A percentile compares a stretch with the other conserved stretches of the same genome.
Evolutionary conservation across 2,888 invertebrate species (phyloP).

Genomic region (Bruchidius siliquastri): DNA sequence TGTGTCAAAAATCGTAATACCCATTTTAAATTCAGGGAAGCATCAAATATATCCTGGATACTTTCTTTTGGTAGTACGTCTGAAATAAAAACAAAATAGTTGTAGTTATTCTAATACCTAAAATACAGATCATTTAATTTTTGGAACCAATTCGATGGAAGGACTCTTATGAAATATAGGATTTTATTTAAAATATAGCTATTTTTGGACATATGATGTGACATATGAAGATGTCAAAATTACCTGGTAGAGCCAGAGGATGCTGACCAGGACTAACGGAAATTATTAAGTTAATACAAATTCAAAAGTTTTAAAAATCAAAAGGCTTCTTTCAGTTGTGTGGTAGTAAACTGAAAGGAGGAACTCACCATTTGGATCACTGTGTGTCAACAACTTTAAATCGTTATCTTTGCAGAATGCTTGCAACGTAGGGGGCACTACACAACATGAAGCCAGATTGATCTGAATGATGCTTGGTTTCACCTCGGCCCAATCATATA

Average conservation of each 20-base stretch:
- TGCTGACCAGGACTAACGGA: too few relatives aligned
- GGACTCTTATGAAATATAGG: too few relatives aligned
- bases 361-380: constrained; percentile 76
- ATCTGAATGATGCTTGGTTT: constrained; percentile 90
- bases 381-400: constrained; percentile 91
- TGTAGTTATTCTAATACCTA: constrained; percentile 3
- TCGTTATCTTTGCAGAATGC: constrained; percentile 86
- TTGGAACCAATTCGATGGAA: too few relatives aligned
- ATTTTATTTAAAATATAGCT: too few relatives aligned
- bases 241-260: too few relatives aligned
- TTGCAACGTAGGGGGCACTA: constrained; percentile 86
- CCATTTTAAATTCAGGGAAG: constrained; percentile 61
- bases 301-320: not conserved
- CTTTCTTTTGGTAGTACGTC: constrained; percentile 55
- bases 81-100: constrained; percentile 35
- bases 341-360: not conserved
- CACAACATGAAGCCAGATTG: constrained; percentile 87
- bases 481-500: constrained; percentile 72
- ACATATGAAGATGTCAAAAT: too few relatives aligned
- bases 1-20: constrained; percentile 82
- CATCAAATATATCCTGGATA: constrained; percentile 55
- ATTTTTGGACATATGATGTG: too few relatives aligned
- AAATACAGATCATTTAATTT: too few relatives aligned
- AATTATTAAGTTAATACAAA: too few relatives aligned
- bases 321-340: not conserved